Evolutionary conservation across 2,113 vertebrate genomes (phyloP).

Genomic region (Callaeas wilsoni): DNA sequence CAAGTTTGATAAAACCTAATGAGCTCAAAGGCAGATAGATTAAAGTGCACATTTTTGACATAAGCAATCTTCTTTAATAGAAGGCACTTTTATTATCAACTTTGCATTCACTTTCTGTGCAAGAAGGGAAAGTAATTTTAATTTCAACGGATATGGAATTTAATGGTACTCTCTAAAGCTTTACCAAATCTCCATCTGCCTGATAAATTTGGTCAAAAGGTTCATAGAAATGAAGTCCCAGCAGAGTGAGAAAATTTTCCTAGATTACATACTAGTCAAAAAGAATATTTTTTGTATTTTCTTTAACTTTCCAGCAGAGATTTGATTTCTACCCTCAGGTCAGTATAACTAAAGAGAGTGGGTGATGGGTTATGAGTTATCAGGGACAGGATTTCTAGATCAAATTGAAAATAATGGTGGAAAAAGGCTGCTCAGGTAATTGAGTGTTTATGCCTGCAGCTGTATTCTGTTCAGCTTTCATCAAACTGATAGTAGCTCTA

Average conservation of each 20-base stretch:
- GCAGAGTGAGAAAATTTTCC: neutral
- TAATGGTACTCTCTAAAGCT: slow-evolving; percentile 24
- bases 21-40: slow-evolving; percentile 29
- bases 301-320: neutral
- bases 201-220: slow-evolving; percentile 39
- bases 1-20: slow-evolving; percentile 33
- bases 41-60: slow-evolving; percentile 22
- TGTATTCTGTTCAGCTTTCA: neutral
- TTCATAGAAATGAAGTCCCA: neutral
- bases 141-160: slow-evolving; percentile 29
- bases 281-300: slow-evolving; percentile 1
- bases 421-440: slow-evolving; percentile 19
- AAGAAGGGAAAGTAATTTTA: slow-evolving; percentile 32
- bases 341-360: neutral
- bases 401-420: slow-evolving; percentile 39
- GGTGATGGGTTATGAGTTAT: neutral
- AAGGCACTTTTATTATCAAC: slow-evolving; percentile 24
- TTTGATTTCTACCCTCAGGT: slow-evolving; percentile 26
- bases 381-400: neutral
- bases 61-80: slow-evolving; percentile 21
- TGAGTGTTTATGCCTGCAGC: slow-evolving; percentile 38
- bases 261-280: neutral
- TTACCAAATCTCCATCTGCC: slow-evolving; percentile 15
- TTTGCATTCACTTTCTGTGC: neutral
- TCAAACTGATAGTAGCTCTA: neutral